A percentile compares a stretch with the other conserved stretches of the same genome.
phyloP scores from a whole-genome alignment of 2,797 vertebrate genomes.

The Etheostoma nigrum region DNA sequence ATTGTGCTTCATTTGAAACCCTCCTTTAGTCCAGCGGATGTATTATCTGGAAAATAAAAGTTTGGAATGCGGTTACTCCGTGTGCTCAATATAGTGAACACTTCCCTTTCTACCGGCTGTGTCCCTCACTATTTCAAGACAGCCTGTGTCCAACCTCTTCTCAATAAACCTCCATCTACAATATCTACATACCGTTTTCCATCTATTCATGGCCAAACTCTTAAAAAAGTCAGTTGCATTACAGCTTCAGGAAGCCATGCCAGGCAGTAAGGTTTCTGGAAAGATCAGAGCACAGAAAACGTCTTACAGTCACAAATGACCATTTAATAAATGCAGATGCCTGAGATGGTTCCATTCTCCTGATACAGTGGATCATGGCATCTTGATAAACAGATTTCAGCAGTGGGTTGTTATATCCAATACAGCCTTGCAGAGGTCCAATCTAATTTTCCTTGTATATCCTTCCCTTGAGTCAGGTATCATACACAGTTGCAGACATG shows the following conservation, averaged over 20 bases:
- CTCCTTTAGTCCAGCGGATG: not conserved
- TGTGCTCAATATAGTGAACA: not conserved
- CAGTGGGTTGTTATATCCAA: not conserved
- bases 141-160: not conserved
- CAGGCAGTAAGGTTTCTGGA: not conserved
- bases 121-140: not conserved
- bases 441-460: not conserved
- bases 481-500: not conserved
- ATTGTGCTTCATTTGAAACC: not conserved
- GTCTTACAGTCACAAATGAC: not conserved
- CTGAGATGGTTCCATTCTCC: not conserved
- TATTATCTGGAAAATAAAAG: not conserved
- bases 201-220: not conserved
- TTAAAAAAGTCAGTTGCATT: not conserved
- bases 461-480: not conserved
- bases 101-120: not conserved
- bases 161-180: not conserved
- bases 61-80: not conserved
- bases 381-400: not conserved
- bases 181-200: not conserved
- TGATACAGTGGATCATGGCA: not conserved
- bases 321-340: conserved; percentile 2
- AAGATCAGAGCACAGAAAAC: not conserved
- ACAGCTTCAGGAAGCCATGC: not conserved
- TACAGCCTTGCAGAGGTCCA: not conserved